These are phyloP conservation scores for Myocastor coypus DNA, from an alignment of 2,113 vertebrate species.

Conservation along the genomic window DNA sequence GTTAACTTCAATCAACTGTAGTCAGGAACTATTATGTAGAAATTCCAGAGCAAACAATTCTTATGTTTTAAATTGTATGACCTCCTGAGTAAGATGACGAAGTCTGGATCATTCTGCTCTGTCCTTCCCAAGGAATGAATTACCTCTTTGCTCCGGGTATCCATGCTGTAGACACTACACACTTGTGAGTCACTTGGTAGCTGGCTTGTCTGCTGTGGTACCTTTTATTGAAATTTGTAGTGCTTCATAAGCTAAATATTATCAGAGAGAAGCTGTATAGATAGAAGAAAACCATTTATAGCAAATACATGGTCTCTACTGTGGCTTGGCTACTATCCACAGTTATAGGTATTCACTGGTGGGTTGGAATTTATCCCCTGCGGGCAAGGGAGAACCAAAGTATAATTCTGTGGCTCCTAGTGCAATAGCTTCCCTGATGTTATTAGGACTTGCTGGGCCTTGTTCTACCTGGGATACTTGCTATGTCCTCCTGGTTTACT, in stretches of 20 bases:
- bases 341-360: neutral
- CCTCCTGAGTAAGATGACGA: neutral
- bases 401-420: neutral
- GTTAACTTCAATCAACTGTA: neutral
- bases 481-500: rapidly evolving
- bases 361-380: neutral
- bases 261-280: neutral
- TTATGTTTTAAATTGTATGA: neutral
- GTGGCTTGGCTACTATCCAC: neutral
- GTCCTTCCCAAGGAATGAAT: neutral
- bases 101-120: neutral
- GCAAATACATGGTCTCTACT: neutral
- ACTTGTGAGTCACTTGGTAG: neutral
- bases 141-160: neutral
- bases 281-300: neutral
- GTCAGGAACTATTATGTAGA: neutral
- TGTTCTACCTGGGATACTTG: neutral
- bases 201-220: neutral
- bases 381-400: neutral
- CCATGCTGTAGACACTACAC: neutral
- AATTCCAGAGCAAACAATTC: neutral
- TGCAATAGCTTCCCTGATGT: neutral
- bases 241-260: neutral
- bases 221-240: neutral
- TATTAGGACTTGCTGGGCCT: neutral